phyloP scores from a whole-genome alignment of 2,888 invertebrate genomes.

The Glyphotaelius pellucidus region DNA sequence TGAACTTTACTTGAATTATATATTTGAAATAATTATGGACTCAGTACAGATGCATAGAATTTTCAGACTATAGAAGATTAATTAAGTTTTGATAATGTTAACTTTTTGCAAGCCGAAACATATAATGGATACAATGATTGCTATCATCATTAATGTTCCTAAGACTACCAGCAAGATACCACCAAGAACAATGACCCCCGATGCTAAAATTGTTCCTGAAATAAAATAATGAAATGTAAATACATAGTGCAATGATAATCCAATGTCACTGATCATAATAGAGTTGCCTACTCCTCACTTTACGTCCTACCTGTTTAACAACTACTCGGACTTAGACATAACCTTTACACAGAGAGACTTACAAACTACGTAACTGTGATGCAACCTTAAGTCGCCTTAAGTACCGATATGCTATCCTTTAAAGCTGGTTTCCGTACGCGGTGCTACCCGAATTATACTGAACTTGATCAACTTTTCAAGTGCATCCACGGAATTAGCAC shows the following conservation, averaged over 20 bases:
- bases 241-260: background rate
- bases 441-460: no score
- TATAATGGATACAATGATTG: conserved; percentile 43
- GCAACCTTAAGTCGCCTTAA: no score
- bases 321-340: no score
- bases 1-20: background rate
- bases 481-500: no score
- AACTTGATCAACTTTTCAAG: no score
- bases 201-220: conserved; percentile 54
- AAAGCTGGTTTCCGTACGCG: no score
- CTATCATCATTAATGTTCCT: conserved; percentile 35
- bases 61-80: background rate
- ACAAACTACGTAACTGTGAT: no score
- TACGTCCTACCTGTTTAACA: no score
- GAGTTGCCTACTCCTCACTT: no score
- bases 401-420: no score
- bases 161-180: conserved; percentile 49
- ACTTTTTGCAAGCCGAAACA: conserved; percentile 48
- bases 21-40: background rate
- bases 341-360: no score
- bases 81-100: conserved; percentile 11
- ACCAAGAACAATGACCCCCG: conserved; percentile 50
- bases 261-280: no score
- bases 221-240: conserved; percentile 17
- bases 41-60: background rate